Evolutionary conservation across 2,797 vertebrate species (phyloP), one percentile per base, ranked within the genome.

Genomic region (Lagodon rhomboides): DNA sequence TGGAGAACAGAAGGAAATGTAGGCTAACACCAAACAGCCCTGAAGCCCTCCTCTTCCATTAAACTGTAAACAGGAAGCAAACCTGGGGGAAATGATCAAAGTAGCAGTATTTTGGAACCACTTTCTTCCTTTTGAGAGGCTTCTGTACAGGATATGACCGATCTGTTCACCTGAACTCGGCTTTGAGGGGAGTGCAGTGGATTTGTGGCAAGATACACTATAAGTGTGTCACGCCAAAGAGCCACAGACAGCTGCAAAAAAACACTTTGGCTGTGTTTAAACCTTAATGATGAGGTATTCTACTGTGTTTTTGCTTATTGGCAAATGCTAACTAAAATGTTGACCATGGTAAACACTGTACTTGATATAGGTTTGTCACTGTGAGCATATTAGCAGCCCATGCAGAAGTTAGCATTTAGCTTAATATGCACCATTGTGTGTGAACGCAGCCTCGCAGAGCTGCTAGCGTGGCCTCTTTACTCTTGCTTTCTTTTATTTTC

Each of bases 51-150:
- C 18, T 47, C 59, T 55, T 83, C 27, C 47, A 38, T 38, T 50
- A 69, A 47, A 53, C 27, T 69, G 44, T 63, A 73, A 76, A 80
- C 71, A 70, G 46, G 62, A 66, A 72, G 43, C 22, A 58, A 74
- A 74, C 55, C 18, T 34, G 64, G 23, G 20, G 62, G 46, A 69
- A 60, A 84, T 59, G 15, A 63, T 38, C 27, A 66, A 69, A 75
- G 69, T 1, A 34, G 51, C 25, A 23, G 62, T 59, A 47, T 46
- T 62, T 46, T 66, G 41, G n/a, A 73, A 53, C 20, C 55, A 65
- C 4, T 44, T 63, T 27, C 20, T 22, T 69, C 20, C 25, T 23
- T 80, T 64, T 25, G 12, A 73, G 50, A 56, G 11, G 34, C 38
- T 4, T 22, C 55, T 56, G 54, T 34, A 4, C 27, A 62, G 55